Base-by-base conservation (phyloP, 2,113 vertebrate genomes). In the Esox niger region DNA sequence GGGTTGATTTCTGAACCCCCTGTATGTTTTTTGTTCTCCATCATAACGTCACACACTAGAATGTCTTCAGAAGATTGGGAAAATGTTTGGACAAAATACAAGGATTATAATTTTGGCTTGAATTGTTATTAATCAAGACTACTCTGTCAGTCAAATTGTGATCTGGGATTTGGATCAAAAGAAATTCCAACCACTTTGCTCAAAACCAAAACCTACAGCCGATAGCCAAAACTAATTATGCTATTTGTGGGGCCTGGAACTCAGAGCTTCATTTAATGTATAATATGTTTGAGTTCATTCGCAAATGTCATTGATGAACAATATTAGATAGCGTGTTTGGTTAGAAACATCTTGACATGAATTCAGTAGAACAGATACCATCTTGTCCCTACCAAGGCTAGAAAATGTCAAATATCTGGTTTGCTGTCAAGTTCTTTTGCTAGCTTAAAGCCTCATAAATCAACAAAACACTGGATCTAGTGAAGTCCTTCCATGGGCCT, bases 31-130 rank as follows among this genome's bases (percentile, higher is more conserved):
- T 56, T 25, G 25, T 59, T 23, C 25, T 10, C 25, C 1, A 32
- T 56, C 29, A 60, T 56, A 11, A 46, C 55, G 52, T 30, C 31
- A 23, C 31, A 61, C 57, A 30, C 13, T 15, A 27, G 26, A 27
- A 55, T 71, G 30, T 69, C 66, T 67, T 71, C n/a, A 38, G 31
- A 64, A 59, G 57, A 29, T 49, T 0, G 23, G 32, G 60, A 13
- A 35, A 15, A 15, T 67, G 57, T 73, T 80, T 66, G 21, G 65
- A 20, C 17, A 73, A 67, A 67, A 61, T 64, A 46, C 66, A 46
- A 10, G 56, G 38, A 49, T 52, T 69, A n/a, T n/a, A n/a, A n/a
- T 26, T 20, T 29, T 30, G 15, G 3, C 27, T 35, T 55, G 52
- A 29, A 20, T 5, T n/a, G 13, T 3, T 25, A 70, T 69, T 60